A percentile compares a stretch with the other conserved stretches of the same genome.
These are phyloP conservation scores for Drosophila vallismaia DNA, from an alignment of 2,888 invertebrate genomes.

Conservation along the genomic window DNA sequence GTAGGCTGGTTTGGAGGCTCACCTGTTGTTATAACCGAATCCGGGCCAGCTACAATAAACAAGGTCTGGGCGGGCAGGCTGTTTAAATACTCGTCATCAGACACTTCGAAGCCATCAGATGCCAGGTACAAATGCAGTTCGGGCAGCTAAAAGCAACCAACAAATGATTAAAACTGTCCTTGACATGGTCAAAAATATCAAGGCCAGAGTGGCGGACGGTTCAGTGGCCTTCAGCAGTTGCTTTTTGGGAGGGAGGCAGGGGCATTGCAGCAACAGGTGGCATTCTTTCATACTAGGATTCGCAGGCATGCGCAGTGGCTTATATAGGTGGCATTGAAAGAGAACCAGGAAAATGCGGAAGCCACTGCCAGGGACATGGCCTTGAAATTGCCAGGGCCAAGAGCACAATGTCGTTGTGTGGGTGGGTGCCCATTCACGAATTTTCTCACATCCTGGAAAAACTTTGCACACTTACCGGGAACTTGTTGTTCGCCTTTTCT, in stretches of 20 bases:
- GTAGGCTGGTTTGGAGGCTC: neutral
- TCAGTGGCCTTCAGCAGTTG: conserved; percentile 55
- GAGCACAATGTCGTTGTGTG: conserved; percentile 24
- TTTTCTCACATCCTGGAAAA: conserved; percentile 35
- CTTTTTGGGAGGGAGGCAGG: conserved; percentile 24
- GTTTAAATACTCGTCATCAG: conserved; percentile 90
- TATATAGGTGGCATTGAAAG: conserved; percentile 73
- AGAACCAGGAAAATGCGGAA: conserved; percentile 59
- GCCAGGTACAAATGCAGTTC: conserved; percentile 86
- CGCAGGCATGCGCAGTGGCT: conserved; percentile 58
- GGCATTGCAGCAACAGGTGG: conserved; percentile 63
- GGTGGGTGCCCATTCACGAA: conserved; percentile 4
- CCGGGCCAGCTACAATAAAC: conserved; percentile 86
- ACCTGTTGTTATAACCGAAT: conserved; percentile 87
- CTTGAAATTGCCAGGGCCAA: conserved; percentile 65
- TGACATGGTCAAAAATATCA: conserved; percentile 48
- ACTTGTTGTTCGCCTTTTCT: conserved; percentile 81
- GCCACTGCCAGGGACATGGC: conserved; percentile 63
- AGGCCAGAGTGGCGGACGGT: conserved; percentile 32
- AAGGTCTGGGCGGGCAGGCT: conserved; percentile 91
- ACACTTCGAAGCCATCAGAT: conserved; percentile 89
- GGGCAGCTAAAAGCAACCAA: conserved; percentile 66
- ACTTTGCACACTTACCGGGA: conserved; percentile 78
- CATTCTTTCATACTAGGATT: conserved; percentile 24
- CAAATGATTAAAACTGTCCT: conserved; percentile 44